Base-by-base conservation (phyloP, 2,797 vertebrate genomes). In the Psittacula derbiana region DNA sequence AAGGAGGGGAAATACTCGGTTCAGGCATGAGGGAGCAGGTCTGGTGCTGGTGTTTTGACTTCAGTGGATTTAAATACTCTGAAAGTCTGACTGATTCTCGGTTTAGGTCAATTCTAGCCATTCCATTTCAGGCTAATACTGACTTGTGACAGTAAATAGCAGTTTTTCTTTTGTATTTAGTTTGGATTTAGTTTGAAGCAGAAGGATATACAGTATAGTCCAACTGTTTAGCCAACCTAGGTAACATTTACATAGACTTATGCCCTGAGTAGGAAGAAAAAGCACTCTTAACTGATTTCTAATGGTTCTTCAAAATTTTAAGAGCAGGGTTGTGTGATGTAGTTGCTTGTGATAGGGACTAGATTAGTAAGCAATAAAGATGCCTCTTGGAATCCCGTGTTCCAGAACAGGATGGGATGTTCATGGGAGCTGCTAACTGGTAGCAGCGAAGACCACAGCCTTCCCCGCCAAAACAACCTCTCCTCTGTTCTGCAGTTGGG, bases 401-500 rank as follows among this genome's bases (percentile, higher is more conserved):
- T 89, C 78, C 57, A 27, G 79, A 87, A 91, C 52, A 50, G n/a
- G 55, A 57, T 33, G 55, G n/a, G n/a, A 33, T 33, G 82, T 40
- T 88, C 40, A 20, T 55, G 80, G 46, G 65, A 95, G 79, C 11
- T 31, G 66, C 75, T 55, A 19, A 38, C 23, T 44, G 55, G 57
- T 65, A 83, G 49, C 0, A 0, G 71, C 71, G 88, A n/a, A 58
- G 36, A 12, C 53, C 43, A 44, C 58, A 93, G 75, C 62, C 75
- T 79, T 84, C 58, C 36, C 67, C 43, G 13, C n/a, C 15, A 50
- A 55, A 92, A 94, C 79, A 86, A 65, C 91, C 62, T 82, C 31
- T 49, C 27, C 53, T 86, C 91, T 86, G 82, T 94, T 83, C 80
- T 88, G 80, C 31, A 49, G 19, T 33, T 96, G 95, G 65, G 76